Evolutionary conservation across 2,888 invertebrate genomes (phyloP), one percentile per base, ranked within the genome.

Genomic region (Apamea epomidion): DNA sequence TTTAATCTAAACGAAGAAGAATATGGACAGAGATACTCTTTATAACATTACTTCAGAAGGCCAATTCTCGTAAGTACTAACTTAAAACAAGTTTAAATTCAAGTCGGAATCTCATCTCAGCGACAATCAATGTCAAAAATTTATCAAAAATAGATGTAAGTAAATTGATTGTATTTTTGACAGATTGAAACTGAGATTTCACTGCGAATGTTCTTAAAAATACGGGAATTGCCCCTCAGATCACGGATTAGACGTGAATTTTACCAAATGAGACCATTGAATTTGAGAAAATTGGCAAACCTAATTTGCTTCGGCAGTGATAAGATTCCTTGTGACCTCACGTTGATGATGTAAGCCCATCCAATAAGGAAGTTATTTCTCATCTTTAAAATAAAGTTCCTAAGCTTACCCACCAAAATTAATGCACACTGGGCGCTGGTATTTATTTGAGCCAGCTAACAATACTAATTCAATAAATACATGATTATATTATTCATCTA

Each of bases 281-380:
- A 48, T 32, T 45, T 32, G 45, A 74, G 10, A 29, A 76, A 75
- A 76, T 4, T 32, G 14, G 0, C 21, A 21, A 62, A 37, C 48
- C 2, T 16, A 2, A 51, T 21, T 54, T 6, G 21, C 45, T 54
- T 78, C 65, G 21, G 32, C 7, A 16, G 4, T 32, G 2, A 29
- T 29, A n/a, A 21, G 54, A 42, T 7, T 67, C 37, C 10, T 32
- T 80, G 51, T 32, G 70, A 45, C 37, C 18, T 29, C 8, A 25
- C 4, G 51, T 80, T 32, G 7, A 64, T 80, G 51, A 80, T 16
- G 68, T 80, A 29, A 69, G 0, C 16, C n/a, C 21, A 45, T 42
- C 60, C 25, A 51, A 32, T 16, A 51, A 64, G 64, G 72, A 81
- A 64, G 32, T 64, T 81, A n/a, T 45, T n/a, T 64, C 25, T n/a